Evolutionary conservation across 2,888 invertebrate species (phyloP).

Genomic region (Clistopyga incitator): DNA sequence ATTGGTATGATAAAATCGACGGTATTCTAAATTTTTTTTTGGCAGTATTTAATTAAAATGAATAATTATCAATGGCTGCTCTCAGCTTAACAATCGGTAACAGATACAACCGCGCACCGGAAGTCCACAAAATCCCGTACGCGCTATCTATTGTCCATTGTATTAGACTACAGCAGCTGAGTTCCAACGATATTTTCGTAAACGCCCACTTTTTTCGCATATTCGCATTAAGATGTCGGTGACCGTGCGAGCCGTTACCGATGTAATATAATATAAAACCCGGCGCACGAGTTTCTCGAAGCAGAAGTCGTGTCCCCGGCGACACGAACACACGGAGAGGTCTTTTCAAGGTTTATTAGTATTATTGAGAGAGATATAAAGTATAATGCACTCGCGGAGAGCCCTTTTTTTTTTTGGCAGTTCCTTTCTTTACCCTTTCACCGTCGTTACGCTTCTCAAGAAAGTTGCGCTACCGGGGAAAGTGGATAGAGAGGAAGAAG

Average conservation of each 20-base stretch:
- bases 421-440: background rate
- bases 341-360: background rate
- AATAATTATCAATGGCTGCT: too few species aligned
- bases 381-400: conserved; percentile 4
- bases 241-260: conserved; percentile 34
- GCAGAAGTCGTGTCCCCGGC: background rate
- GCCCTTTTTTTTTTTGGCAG: conserved; percentile 1
- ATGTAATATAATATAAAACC: background rate
- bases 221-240: background rate
- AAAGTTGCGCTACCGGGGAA: conserved; percentile 10
- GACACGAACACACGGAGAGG: background rate
- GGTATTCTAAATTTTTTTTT: too few species aligned
- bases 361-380: background rate
- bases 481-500: conserved; percentile 58
- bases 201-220: conserved; percentile 18
- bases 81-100: too few species aligned
- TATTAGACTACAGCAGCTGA: background rate
- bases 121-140: too few species aligned
- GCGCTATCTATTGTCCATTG: background rate
- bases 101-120: too few species aligned
- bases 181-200: conserved; percentile 9
- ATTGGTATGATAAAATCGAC: too few species aligned
- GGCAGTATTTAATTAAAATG: too few species aligned
- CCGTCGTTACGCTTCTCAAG: background rate
- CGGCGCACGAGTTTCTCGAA: background rate